phyloP scores from a whole-genome alignment of 1,140 invertebrate genomes.

The Saccostrea cuccullata region DNA sequence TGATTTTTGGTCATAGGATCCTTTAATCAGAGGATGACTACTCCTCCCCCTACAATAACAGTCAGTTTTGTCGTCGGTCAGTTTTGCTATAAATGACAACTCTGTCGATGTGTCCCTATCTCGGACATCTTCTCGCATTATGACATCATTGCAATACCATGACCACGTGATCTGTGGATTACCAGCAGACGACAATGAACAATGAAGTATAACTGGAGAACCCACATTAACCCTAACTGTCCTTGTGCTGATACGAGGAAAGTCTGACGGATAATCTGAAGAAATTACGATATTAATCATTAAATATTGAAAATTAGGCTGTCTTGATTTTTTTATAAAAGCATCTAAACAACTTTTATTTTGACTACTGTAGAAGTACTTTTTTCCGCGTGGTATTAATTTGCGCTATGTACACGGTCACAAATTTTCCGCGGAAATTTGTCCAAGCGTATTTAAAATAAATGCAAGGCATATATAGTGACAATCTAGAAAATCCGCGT shows the following conservation, averaged over 20 bases:
- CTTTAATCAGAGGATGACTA: not conserved
- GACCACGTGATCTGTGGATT: constrained; percentile 22
- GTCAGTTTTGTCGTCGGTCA: not conserved
- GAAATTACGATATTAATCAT: not conserved
- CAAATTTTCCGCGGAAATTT: too few species aligned
- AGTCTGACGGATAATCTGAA: not conserved
- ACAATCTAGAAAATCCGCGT: too few species aligned
- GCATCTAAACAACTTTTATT: too few species aligned
- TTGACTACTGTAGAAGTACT: too few species aligned
- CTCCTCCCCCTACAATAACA: not conserved
- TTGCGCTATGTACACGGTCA: too few species aligned
- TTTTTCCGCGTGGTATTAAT: too few species aligned
- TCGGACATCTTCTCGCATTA: not conserved
- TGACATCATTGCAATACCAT: not conserved
- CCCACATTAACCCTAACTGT: not conserved
- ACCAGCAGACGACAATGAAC: not conserved
- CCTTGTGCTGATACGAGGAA: not conserved
- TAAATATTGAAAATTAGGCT: too few species aligned
- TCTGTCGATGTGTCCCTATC: not conserved
- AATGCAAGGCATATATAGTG: too few species aligned
- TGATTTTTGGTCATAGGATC: not conserved
- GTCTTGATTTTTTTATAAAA: too few species aligned
- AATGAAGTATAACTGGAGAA: not conserved
- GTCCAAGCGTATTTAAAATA: too few species aligned
- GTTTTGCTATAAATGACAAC: not conserved